Evolutionary conservation across 1,140 invertebrate species (phyloP), one percentile per base, ranked within the genome.

Genomic region (Phocides pigmalion): DNA sequence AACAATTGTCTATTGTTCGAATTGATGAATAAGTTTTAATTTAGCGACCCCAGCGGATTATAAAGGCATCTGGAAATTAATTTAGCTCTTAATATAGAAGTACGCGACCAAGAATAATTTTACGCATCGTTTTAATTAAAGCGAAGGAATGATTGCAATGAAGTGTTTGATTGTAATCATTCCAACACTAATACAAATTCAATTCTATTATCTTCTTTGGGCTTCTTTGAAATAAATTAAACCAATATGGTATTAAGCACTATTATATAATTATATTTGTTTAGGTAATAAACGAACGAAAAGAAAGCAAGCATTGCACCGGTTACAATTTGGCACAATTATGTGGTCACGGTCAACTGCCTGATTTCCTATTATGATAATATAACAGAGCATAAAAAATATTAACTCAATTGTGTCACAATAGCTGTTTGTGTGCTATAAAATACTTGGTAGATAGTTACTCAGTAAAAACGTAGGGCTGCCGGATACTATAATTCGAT

Each of bases 301-400:
- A 39, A 56, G 35, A 25, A 65, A 66, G 37, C 37, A 62, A 53
- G 28, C 20, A 37, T 70, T 62, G 22, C 44, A 46, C 17, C 39
- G 25, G 51, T 62, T 62, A 37, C 20, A 56, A 58, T 62, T 66
- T 51, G 59, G 66, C 64, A 76, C 68, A 72, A 74, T 71, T 70
- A 74, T 76, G 79, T 81, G 83, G 82, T 84, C 83, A 85, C 72
- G 81, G 81, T 82, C 79, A 82, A 78, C 66, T 73, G 74, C 62
- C 11, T 56, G 47, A 47, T 63, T 66, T 71, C 54, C 63, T 67
- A 68, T 69, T 67, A 61, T 59, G 37, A 64, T 64, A 58, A 62
- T 70, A 65, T 53, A 66, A 59, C 15, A 47, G 22, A 67, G 61
- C 65, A 70, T 66, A 54, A 66, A 71, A 68, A 64, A 54, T 63